A percentile compares a stretch with the other conserved stretches of the same genome.
Evolutionary conservation across 2,113 vertebrate species (phyloP).

Genomic region (Varanus komodoensis): DNA sequence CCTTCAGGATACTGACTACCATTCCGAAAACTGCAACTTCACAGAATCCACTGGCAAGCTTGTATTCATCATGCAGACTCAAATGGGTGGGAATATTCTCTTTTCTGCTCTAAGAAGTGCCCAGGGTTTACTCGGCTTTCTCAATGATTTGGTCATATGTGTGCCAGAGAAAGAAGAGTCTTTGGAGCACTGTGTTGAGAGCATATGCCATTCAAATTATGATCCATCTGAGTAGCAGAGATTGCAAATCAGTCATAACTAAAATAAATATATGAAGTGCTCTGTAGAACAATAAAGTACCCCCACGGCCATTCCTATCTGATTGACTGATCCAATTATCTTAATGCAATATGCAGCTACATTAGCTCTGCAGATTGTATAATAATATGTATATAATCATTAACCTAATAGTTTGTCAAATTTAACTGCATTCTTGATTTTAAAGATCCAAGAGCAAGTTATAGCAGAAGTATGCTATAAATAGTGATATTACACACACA

Average conservation of each 20-base stretch:
- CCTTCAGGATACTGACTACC: too few species aligned
- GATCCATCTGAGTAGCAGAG: neutral
- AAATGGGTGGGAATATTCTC: neutral
- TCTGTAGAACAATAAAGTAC: neutral
- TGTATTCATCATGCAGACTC: neutral
- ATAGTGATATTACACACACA: neutral
- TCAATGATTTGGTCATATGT: neutral
- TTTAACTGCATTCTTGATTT: neutral
- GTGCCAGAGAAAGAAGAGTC: neutral
- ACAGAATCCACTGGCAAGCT: neutral
- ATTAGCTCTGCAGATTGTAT: neutral
- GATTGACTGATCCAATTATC: neutral
- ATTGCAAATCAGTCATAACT: neutral
- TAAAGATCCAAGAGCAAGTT: neutral
- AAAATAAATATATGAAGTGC: neutral
- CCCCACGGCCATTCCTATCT: neutral
- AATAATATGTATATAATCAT: neutral
- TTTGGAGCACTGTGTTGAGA: neutral
- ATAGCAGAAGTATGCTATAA: neutral
- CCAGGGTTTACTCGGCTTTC: neutral
- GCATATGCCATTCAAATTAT: neutral
- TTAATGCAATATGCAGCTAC: neutral
- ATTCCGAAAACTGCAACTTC: neutral
- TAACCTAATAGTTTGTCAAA: neutral
- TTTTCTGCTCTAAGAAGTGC: too few species aligned